Conservation (phyloP, 2,113 vertebrate species). For the Andinoacara biseriatus region DNA sequence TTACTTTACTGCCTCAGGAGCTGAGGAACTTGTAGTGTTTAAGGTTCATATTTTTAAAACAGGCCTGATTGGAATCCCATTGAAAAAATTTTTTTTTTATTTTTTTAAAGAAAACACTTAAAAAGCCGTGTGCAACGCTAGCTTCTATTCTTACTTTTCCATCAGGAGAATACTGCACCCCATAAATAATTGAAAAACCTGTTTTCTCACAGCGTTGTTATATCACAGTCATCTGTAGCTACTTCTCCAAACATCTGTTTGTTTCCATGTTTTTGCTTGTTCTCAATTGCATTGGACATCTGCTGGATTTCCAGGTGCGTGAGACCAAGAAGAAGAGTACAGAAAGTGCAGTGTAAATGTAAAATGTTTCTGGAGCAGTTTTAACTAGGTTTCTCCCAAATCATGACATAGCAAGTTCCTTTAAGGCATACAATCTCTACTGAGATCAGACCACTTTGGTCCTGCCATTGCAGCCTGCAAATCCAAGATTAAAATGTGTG, state of each 20-base stretch:
- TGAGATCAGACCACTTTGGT: not conserved
- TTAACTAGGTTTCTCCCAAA: not conserved
- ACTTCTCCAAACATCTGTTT: not conserved
- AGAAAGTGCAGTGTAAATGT: not conserved
- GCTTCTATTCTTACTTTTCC: not conserved
- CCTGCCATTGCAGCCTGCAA: not conserved
- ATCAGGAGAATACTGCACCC: not conserved
- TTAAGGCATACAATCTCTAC: not conserved
- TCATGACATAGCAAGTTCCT: slow-evolving; percentile 7
- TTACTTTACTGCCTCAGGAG: not conserved
- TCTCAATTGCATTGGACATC: not conserved
- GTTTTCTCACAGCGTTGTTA: not conserved
- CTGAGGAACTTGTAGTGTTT: not conserved
- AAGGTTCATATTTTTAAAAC: not conserved
- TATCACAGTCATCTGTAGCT: not conserved
- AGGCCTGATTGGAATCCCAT: not conserved
- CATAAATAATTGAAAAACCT: not conserved
- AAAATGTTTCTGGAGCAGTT: not conserved
- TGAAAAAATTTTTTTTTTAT: not conserved
- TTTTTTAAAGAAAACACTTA: not conserved
- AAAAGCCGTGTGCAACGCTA: not conserved
- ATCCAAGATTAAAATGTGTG: slow-evolving; percentile 9
- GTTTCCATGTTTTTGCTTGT: not conserved
- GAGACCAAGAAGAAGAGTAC: not conserved
- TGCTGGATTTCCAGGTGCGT: not conserved